phyloP scores from a whole-genome alignment of 1,140 invertebrate species.

The Epicauta chinensis region DNA sequence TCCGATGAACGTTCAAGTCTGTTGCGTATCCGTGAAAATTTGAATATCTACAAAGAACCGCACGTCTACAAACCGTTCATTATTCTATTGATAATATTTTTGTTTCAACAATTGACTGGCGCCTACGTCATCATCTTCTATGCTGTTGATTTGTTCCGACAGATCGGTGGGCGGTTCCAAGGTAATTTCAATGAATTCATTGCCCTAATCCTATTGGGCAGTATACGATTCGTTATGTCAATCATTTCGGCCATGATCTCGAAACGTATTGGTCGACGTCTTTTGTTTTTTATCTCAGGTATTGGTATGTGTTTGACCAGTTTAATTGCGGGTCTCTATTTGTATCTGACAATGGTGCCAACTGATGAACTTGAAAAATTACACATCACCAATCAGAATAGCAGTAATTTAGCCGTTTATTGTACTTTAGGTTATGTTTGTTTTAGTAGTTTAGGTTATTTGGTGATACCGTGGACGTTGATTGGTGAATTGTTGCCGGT shows the following conservation, averaged over 20 bases:
- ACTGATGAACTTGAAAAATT: slow-evolving; percentile 19
- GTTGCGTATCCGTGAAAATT: slow-evolving; percentile 10
- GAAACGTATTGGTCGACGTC: slow-evolving; percentile 48
- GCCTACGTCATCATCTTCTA: slow-evolving; percentile 64
- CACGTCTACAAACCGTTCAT: slow-evolving; percentile 47
- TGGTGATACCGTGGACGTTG: slow-evolving; percentile 59
- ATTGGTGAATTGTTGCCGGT: slow-evolving; percentile 49
- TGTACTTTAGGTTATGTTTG: slow-evolving; percentile 48
- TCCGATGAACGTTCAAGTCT: slow-evolving; percentile 4
- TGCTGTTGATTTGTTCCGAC: slow-evolving; percentile 52
- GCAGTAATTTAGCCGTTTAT: slow-evolving; percentile 41
- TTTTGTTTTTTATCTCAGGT: slow-evolving; percentile 48
- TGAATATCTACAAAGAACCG: slow-evolving; percentile 30
- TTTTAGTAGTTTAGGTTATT: slow-evolving; percentile 49
- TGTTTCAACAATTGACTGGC: slow-evolving; percentile 54
- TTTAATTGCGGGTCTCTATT: slow-evolving; percentile 46
- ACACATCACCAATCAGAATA: slow-evolving; percentile 15
- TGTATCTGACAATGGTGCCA: slow-evolving; percentile 38
- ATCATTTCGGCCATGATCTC: slow-evolving; percentile 45
- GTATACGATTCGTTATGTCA: slow-evolving; percentile 48
- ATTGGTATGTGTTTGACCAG: slow-evolving; percentile 51
- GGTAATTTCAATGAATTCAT: slow-evolving; percentile 43
- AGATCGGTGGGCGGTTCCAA: slow-evolving; percentile 44
- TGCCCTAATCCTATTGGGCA: slow-evolving; percentile 47
- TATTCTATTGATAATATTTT: slow-evolving; percentile 47